phyloP scores from a whole-genome alignment of 35 echinoderm and acorn worm genomes.

The Ophiothrix spiculata region DNA sequence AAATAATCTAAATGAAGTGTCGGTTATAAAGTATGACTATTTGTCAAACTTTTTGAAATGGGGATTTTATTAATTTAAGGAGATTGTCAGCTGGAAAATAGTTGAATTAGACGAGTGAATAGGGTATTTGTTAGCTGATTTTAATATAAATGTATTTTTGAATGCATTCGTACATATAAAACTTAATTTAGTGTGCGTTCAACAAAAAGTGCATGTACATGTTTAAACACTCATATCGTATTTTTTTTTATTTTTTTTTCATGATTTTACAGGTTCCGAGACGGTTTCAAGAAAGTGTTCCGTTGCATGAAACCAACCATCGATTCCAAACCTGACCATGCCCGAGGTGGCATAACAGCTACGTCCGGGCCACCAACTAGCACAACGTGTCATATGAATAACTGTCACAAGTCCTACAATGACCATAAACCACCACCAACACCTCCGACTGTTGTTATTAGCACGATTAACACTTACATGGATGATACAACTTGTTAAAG shows the following conservation, averaged over 20 bases:
- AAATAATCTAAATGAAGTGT: too few relatives aligned
- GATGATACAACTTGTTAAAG: neutral
- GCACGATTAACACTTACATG: neutral
- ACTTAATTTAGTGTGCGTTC: too few relatives aligned
- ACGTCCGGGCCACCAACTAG: neutral
- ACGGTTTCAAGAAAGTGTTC: constrained; percentile 82
- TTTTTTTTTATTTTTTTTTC: neutral
- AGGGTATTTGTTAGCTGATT: too few relatives aligned
- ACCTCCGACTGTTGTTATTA: neutral
- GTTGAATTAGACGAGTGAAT: too few relatives aligned
- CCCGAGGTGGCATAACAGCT: neutral
- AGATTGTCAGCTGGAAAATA: too few relatives aligned
- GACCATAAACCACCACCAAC: neutral
- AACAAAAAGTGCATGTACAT: too few relatives aligned
- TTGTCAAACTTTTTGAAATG: too few relatives aligned
- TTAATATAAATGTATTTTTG: too few relatives aligned
- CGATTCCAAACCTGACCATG: neutral
- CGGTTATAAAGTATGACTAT: too few relatives aligned
- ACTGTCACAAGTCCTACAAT: neutral
- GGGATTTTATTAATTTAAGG: too few relatives aligned
- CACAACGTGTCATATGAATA: neutral
- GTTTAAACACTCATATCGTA: too few relatives aligned
- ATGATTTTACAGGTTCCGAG: constrained; percentile 59
- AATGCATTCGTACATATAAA: too few relatives aligned
- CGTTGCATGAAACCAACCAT: constrained; percentile 28